A percentile compares a stretch with the other conserved stretches of the same genome.
These are phyloP conservation scores for Euglossa dilemma DNA, from an alignment of 1,140 invertebrate genomes.

Conservation along the genomic window DNA sequence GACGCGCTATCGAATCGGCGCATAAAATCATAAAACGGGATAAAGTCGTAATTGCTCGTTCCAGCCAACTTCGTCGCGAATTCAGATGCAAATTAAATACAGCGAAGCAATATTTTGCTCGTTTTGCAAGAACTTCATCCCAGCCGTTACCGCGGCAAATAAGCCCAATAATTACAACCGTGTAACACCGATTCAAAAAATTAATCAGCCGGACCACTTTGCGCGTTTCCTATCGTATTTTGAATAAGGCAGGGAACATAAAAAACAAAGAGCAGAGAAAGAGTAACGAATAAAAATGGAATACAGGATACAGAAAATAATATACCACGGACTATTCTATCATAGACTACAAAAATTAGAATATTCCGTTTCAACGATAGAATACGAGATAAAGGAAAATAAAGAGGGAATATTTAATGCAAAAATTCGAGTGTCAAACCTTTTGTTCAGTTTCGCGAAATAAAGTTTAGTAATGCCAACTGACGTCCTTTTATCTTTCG, in stretches of 20 bases:
- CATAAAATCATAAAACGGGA: conserved; percentile 13
- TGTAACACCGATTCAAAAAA: conserved; percentile 1
- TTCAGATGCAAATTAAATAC: conserved; percentile 42
- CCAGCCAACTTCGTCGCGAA: conserved; percentile 16
- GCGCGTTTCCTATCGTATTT: neutral
- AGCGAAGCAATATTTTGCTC: conserved; percentile 39
- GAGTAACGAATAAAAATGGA: neutral
- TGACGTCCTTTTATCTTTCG: neutral
- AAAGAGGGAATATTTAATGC: neutral
- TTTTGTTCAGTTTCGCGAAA: neutral
- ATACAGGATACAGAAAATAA: too few species aligned
- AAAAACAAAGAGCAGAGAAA: neutral
- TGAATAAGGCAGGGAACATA: neutral
- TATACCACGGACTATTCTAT: too few species aligned
- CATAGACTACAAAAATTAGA: too few species aligned
- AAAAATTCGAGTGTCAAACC: neutral
- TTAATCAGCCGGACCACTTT: neutral
- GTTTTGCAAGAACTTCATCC: conserved; percentile 31
- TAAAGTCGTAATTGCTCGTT: conserved; percentile 46
- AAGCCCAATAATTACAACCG: conserved; percentile 24
- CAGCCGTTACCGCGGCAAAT: neutral
- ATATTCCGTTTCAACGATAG: too few species aligned
- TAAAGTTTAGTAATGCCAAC: conserved; percentile 7
- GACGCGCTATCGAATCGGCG: conserved; percentile 13
- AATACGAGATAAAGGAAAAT: too few species aligned